Conservation (phyloP, 2,113 vertebrate species). For the Pelusios castaneus region DNA sequence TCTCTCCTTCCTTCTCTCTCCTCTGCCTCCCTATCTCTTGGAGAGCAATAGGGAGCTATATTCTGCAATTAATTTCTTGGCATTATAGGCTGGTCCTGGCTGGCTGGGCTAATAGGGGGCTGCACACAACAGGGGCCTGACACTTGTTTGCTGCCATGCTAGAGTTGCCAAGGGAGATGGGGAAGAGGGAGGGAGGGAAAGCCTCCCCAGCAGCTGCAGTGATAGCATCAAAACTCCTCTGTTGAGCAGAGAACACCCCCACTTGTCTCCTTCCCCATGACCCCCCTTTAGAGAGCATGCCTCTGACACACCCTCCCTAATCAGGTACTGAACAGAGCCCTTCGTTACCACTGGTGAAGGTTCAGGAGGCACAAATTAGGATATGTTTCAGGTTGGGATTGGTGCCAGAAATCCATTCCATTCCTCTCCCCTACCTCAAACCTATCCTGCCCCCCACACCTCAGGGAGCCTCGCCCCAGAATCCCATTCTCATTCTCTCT, state of each 20-base stretch:
- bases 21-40: not conserved
- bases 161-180: slow-evolving; percentile 74
- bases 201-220: slow-evolving; percentile 52
- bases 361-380: slow-evolving; percentile 59
- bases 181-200: slow-evolving; percentile 46
- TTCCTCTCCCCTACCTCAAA: slow-evolving; percentile 33
- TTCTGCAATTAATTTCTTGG: not conserved
- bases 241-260: slow-evolving; percentile 63
- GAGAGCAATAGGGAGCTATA: not conserved
- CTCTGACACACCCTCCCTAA: slow-evolving; percentile 72
- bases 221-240: slow-evolving; percentile 62
- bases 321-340: slow-evolving; percentile 72
- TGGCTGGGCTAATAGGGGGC: not conserved
- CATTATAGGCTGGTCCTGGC: not conserved
- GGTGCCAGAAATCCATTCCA: slow-evolving; percentile 43
- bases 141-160: slow-evolving; percentile 59
- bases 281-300: slow-evolving; percentile 57
- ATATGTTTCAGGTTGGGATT: slow-evolving; percentile 58
- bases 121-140: slow-evolving; percentile 46
- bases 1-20: not conserved
- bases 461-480: not conserved
- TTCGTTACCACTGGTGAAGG: slow-evolving; percentile 65
- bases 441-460: not conserved
- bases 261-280: slow-evolving; percentile 61
- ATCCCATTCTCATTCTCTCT: not conserved